Conservation (phyloP, 2,113 vertebrate genomes). For the Plestiodon gilberti region DNA sequence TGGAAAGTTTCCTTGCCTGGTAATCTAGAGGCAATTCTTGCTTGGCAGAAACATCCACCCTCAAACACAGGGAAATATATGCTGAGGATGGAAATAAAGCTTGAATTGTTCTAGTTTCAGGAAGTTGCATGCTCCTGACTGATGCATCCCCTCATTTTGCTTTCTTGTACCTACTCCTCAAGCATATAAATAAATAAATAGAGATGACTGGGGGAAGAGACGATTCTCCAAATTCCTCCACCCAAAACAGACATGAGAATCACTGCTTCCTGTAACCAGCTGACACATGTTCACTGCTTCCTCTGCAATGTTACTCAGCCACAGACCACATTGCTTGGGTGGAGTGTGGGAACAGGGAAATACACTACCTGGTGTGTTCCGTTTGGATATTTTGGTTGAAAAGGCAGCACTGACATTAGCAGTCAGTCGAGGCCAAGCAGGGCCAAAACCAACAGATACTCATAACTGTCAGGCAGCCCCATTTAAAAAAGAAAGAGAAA, state of each 20-base stretch:
- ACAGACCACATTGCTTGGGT: conserved; percentile 6
- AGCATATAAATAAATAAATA: neutral
- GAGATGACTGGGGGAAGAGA: neutral
- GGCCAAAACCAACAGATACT: conserved; percentile 17
- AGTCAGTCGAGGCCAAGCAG: neutral
- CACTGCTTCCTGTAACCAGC: neutral
- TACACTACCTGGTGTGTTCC: conserved; percentile 8
- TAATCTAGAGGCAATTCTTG: neutral
- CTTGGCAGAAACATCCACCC: neutral
- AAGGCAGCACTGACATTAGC: neutral
- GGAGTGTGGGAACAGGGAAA: conserved; percentile 18
- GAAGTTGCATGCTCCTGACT: neutral
- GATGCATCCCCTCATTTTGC: neutral
- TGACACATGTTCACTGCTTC: neutral
- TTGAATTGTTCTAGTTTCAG: neutral
- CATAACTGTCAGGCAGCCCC: neutral
- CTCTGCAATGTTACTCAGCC: neutral
- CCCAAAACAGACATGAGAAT: neutral
- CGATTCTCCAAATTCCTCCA: neutral
- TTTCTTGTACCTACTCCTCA: neutral
- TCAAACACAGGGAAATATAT: neutral
- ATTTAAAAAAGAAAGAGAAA: neutral
- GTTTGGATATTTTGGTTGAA: conserved; percentile 19
- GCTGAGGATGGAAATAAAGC: neutral
- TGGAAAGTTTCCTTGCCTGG: neutral